Evolutionary conservation across 92 coral and sea anemone species (phyloP), one percentile per base, ranked within the genome.

Genomic region (Parazoanthus atlanticus): DNA sequence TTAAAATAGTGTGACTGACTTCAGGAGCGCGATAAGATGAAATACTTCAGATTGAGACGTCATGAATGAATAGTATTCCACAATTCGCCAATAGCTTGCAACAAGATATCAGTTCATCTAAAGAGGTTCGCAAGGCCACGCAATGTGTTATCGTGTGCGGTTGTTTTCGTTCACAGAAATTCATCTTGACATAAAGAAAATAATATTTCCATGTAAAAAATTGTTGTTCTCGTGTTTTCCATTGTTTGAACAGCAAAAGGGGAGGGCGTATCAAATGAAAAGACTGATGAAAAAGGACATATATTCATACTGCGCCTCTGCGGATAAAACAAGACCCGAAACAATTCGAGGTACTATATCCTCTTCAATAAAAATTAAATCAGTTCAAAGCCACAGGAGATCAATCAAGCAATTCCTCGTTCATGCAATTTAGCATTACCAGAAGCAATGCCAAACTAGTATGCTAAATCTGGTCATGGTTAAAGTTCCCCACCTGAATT

Each of bases 401-500:
- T 81, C 85, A 75, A 75, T 13, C 38, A 21, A 26, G 46, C 72
- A 54, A 30, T 41, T 54, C 47, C 72, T 75, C 85, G 30, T 21
- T 56, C 31, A 3, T 81, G 54, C 13, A 65, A 25, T 58, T 61
- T 21, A 10, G n/a, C 21, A 29, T 19, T 52, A 52, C 58, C 19
- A 52, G 58, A 52, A 52, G 58, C 47, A 76, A 5, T 46, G 15
- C 58, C 3, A 30, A 26, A 31, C 31, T 23, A 67, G 29, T 31
- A 11, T 74, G 56, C 80, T 2, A 76, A 19, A 49, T 52, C 84
- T 49, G 84, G 41, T 31, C 28, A 83, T 33, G 31, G 86, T 83
- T 69, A 41, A 40, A 38, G 31, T 84, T 70, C 74, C 69, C 40
- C 87, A 26, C 87, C 79, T 70, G 28, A 70, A 84, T 84, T 84